These are phyloP conservation scores for Fringilla coelebs DNA, from an alignment of 2,797 vertebrate species.

Conservation along the genomic window DNA sequence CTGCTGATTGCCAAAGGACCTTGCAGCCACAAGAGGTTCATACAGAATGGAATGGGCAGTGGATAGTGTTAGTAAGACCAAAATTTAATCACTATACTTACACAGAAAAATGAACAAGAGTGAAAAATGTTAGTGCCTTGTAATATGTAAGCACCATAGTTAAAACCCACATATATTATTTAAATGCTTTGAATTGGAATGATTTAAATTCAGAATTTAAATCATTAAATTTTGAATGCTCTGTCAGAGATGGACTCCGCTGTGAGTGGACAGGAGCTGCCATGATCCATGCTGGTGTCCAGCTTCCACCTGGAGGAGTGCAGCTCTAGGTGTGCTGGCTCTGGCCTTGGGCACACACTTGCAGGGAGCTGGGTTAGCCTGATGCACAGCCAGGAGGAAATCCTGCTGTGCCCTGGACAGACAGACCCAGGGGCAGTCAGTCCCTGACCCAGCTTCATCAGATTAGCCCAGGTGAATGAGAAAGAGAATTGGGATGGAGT, in stretches of 20 bases:
- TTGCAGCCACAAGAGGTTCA: neutral
- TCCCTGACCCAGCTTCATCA: neutral
- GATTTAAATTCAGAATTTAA: too few species aligned
- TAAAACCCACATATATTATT: neutral
- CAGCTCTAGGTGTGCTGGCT: rapidly evolving
- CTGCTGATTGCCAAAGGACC: neutral
- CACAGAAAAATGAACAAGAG: neutral
- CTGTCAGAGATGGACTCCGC: neutral
- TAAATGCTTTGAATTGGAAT: too few species aligned
- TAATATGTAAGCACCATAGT: neutral
- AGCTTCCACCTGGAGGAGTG: neutral
- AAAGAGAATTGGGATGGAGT: neutral
- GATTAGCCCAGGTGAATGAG: too few species aligned
- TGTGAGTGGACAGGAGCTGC: neutral
- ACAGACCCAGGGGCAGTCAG: neutral
- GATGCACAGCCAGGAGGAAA: neutral
- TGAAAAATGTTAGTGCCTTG: neutral
- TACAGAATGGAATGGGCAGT: neutral
- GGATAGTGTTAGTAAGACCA: neutral
- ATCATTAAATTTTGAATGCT: neutral
- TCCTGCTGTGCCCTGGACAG: neutral
- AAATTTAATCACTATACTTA: neutral
- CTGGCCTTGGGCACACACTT: neutral
- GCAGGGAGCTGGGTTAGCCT: neutral
- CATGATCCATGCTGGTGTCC: rapidly evolving